Percentiles rank a stretch among this genome's conserved stretches.
These are phyloP conservation scores for Sturmia bella DNA, from an alignment of 2,888 invertebrate genomes.

Conservation along the genomic window DNA sequence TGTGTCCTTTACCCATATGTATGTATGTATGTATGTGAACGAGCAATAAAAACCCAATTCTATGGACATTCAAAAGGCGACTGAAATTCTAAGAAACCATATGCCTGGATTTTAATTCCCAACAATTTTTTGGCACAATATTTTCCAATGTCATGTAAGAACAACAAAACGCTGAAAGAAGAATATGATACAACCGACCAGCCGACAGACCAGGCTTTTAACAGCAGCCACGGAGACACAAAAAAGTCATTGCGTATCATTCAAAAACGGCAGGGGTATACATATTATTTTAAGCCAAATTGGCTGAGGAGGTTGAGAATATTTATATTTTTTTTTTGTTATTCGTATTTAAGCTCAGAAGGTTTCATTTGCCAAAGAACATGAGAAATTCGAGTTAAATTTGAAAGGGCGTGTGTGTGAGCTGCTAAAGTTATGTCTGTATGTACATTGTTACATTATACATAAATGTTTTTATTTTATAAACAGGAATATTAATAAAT, in stretches of 20 bases:
- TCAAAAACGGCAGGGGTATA: slow-evolving; percentile 23
- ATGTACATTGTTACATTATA: not conserved
- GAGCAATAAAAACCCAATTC: not conserved
- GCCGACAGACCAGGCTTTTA: not conserved
- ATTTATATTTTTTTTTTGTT: slow-evolving; percentile 3
- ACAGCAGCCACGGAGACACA: slow-evolving; percentile 12
- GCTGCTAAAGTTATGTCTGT: not conserved
- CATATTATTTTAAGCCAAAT: slow-evolving; percentile 5
- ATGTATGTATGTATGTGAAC: too few species aligned
- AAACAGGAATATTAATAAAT: slow-evolving; percentile 58
- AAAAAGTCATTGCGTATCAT: slow-evolving; percentile 34
- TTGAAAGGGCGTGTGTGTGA: too few species aligned
- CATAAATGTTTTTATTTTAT: slow-evolving; percentile 4
- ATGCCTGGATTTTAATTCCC: slow-evolving; percentile 46
- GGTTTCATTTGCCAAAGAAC: slow-evolving; percentile 14
- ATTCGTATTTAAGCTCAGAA: not conserved
- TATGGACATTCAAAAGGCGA: slow-evolving; percentile 6
- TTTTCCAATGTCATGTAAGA: slow-evolving; percentile 35
- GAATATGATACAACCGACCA: slow-evolving; percentile 38
- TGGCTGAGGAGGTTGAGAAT: slow-evolving; percentile 6
- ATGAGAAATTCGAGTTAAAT: slow-evolving; percentile 12
- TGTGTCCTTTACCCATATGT: slow-evolving; percentile 23
- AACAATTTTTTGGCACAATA: slow-evolving; percentile 57
- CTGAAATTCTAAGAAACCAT: slow-evolving; percentile 64
- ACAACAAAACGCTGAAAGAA: slow-evolving; percentile 30